Percentiles rank a stretch among this genome's conserved stretches.
These are phyloP conservation scores for Caenorhabditis macrosperma DNA, from an alignment of 2,888 invertebrate species.

Conservation along the genomic window DNA sequence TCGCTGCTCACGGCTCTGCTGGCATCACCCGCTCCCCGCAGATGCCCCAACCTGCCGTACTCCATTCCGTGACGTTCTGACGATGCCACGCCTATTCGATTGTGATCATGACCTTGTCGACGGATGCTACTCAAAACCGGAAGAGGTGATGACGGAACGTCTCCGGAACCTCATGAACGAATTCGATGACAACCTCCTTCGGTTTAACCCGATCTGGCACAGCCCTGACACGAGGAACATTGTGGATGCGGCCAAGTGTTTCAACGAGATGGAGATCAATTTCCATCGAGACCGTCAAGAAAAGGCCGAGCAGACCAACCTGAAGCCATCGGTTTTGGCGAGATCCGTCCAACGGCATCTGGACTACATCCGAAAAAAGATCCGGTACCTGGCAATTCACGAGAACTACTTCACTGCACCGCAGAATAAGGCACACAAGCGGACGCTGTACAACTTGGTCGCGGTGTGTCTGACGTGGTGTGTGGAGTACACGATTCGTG, in stretches of 20 bases:
- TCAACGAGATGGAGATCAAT: constrained; percentile 11
- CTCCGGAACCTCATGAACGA: not conserved
- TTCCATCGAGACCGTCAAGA: not conserved
- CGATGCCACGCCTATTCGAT: not conserved
- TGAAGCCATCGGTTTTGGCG: not conserved
- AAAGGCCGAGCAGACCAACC: not conserved
- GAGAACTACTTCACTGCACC: not conserved
- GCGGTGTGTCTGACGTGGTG: not conserved
- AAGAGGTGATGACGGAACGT: not conserved
- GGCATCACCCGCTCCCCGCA: not conserved
- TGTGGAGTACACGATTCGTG: not conserved
- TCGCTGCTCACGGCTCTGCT: not conserved
- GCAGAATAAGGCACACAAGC: not conserved
- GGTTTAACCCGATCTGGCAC: not conserved
- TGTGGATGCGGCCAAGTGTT: not conserved
- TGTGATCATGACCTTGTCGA: not conserved
- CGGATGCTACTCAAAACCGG: not conserved
- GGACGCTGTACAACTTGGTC: not conserved
- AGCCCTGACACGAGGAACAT: not conserved
- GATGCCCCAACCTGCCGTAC: not conserved
- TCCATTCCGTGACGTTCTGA: not conserved
- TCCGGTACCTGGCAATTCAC: not conserved
- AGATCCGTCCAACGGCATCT: not conserved
- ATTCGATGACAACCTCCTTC: not conserved
- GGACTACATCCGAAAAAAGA: not conserved